These are phyloP conservation scores for Tubulanus polymorphus DNA, from an alignment of 2,888 invertebrate genomes.

Conservation along the genomic window DNA sequence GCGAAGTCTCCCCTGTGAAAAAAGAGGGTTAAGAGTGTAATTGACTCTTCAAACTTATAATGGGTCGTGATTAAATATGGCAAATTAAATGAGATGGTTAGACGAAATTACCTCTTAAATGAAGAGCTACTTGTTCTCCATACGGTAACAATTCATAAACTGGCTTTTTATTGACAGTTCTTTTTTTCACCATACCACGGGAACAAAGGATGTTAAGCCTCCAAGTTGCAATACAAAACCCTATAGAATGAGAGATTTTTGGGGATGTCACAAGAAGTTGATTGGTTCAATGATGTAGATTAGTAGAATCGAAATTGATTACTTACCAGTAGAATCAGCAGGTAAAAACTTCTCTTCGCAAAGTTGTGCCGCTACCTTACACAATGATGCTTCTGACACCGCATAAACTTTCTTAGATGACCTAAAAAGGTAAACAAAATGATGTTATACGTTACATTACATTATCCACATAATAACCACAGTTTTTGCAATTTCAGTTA, in stretches of 20 bases:
- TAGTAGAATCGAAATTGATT: no score
- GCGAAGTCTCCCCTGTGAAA: slow-evolving; percentile 10
- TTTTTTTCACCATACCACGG: slow-evolving; percentile 24
- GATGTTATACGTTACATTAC: no score
- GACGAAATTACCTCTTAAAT: neutral
- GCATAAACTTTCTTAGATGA: no score
- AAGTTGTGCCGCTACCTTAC: slow-evolving; percentile 14
- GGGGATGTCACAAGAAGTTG: no score
- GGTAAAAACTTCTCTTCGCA: slow-evolving; percentile 26
- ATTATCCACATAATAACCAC: no score
- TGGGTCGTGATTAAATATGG: no score
- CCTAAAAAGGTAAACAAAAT: no score
- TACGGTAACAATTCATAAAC: slow-evolving; percentile 25
- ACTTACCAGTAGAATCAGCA: no score
- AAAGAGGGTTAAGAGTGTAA: no score
- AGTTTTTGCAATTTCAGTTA: no score
- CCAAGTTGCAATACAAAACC: slow-evolving; percentile 32
- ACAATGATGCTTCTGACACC: slow-evolving; percentile 20
- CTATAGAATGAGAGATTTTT: slow-evolving; percentile 17
- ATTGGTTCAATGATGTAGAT: neutral
- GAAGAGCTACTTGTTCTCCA: slow-evolving; percentile 13
- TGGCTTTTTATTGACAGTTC: slow-evolving; percentile 23
- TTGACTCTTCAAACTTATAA: no score
- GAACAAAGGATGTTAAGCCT: slow-evolving; percentile 27
- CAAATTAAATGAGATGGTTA: no score